A percentile compares a stretch with the other conserved stretches of the same genome.
Evolutionary conservation across 2,113 vertebrate species (phyloP).

Genomic region (Lagopus leucura): DNA sequence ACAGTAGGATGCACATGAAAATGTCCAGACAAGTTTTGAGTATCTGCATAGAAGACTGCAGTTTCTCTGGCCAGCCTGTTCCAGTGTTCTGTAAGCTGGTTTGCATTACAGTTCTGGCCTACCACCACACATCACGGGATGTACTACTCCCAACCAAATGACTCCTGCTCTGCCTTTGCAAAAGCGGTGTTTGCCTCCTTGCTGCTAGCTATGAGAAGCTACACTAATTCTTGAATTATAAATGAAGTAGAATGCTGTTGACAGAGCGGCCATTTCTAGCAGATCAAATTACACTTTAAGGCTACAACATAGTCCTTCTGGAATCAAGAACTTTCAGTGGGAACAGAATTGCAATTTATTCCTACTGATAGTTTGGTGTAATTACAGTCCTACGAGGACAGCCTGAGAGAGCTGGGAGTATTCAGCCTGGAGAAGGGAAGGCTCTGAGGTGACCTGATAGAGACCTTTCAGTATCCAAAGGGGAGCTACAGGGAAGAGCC

Average conservation of each 20-base stretch:
- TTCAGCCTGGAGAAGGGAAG: too few relatives aligned
- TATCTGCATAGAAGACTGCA: too few relatives aligned
- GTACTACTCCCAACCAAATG: neutral
- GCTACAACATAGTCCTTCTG: constrained; percentile 11
- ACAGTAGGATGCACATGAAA: too few relatives aligned
- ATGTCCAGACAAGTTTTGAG: too few relatives aligned
- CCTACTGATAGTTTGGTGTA: constrained; percentile 37
- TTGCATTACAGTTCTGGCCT: neutral
- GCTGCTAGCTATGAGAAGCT: constrained; percentile 12
- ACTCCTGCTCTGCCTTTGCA: neutral
- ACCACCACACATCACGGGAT: neutral
- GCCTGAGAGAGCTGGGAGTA: too few relatives aligned
- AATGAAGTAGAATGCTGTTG: constrained; percentile 22
- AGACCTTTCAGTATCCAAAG: too few relatives aligned
- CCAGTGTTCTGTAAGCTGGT: neutral
- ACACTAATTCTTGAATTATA: constrained; percentile 6
- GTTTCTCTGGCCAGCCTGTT: too few relatives aligned
- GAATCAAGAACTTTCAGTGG: constrained; percentile 29
- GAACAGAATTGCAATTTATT: constrained; percentile 16
- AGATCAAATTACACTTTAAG: constrained; percentile 6
- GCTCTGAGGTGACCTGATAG: too few relatives aligned
- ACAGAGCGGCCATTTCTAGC: neutral
- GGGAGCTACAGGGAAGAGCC: too few relatives aligned
- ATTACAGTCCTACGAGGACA: neutral
- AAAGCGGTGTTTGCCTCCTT: neutral